Base-by-base conservation (phyloP, 1,140 invertebrate genomes). In the Tetraneura akinire region DNA sequence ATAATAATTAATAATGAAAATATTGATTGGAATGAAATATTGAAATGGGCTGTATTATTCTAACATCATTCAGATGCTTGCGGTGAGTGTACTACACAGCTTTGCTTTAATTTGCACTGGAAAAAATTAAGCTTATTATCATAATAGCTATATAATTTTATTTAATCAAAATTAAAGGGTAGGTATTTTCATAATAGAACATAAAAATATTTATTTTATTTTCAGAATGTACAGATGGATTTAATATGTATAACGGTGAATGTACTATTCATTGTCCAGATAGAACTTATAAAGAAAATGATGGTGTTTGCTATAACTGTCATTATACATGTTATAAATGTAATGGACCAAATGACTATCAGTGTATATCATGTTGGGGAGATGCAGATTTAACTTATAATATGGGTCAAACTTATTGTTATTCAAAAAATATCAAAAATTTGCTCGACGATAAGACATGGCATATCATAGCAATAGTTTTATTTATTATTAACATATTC, bases 301-400 rank as follows among this genome's bases (percentile, higher is more conserved):
- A 42, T 14, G 73, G 47, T 10, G 71, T 82, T 11, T 88, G 88
- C 81, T 80, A 83, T 8, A 83, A 84, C 11, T 91, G 90, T 84
- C 89, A 91, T 84, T 91, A 91, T 83, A 86, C 87, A 5, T 91
- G 90, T 83, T 84, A 85, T 81, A 84, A 84, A 10, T 91, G 90
- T 82, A 83, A 82, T 8, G 89, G 89, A 10, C 86, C 88, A 0
- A 86, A 87, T 81, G 88, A 89, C 83, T 88, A 89, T 80, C 85
- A 90, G 80, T 91, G 90, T 82, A 84, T 83, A 13, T 80, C 82
- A 10, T 91, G 90, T 84, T 88, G 87, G 82, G 82, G 82, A 3
- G 89, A 90, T 84, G 86, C 88, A 11, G 81, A 83, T 62, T 45
- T 83, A 3, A 80, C 49, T 8, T 29, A 71, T 13, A 42, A 45